phyloP scores from a whole-genome alignment of 2,888 invertebrate genomes.

The Troglohyphantes excavatus region DNA sequence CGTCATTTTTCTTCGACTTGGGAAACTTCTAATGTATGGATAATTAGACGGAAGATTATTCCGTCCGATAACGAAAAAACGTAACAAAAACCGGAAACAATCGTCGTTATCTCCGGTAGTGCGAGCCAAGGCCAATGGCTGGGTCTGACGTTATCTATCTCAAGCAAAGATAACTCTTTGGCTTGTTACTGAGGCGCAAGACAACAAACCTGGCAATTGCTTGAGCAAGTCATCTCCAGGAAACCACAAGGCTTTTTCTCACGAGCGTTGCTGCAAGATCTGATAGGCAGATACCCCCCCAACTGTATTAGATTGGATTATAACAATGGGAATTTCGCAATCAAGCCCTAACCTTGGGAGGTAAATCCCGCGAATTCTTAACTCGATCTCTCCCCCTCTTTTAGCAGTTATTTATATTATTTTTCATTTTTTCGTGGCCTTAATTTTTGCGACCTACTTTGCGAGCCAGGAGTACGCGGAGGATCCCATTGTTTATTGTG shows the following conservation, averaged over 20 bases:
- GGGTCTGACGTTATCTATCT: neutral
- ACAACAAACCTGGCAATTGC: slow-evolving; percentile 43
- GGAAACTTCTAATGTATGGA: slow-evolving; percentile 49
- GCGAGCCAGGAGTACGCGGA: slow-evolving; percentile 17
- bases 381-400: slow-evolving; percentile 45
- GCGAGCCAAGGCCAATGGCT: slow-evolving; percentile 40
- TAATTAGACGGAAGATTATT: slow-evolving; percentile 50
- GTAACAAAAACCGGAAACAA: slow-evolving; percentile 62
- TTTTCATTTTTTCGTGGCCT: slow-evolving; percentile 57
- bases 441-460: slow-evolving; percentile 75
- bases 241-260: slow-evolving; percentile 60
- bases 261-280: slow-evolving; percentile 48
- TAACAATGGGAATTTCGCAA: slow-evolving; percentile 71
- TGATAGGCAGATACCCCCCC: slow-evolving; percentile 53
- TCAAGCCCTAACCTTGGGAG: slow-evolving; percentile 60
- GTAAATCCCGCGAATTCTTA: slow-evolving; percentile 46
- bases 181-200: slow-evolving; percentile 16
- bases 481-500: slow-evolving; percentile 64
- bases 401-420: slow-evolving; percentile 57
- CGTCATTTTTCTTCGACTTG: slow-evolving; percentile 39
- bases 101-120: slow-evolving; percentile 12
- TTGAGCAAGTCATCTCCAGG: neutral
- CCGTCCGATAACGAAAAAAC: slow-evolving; percentile 31
- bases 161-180: neutral
- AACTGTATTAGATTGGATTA: slow-evolving; percentile 69